phyloP scores from a whole-genome alignment of 2,888 invertebrate genomes.

The Eupithecia pulchellata region DNA sequence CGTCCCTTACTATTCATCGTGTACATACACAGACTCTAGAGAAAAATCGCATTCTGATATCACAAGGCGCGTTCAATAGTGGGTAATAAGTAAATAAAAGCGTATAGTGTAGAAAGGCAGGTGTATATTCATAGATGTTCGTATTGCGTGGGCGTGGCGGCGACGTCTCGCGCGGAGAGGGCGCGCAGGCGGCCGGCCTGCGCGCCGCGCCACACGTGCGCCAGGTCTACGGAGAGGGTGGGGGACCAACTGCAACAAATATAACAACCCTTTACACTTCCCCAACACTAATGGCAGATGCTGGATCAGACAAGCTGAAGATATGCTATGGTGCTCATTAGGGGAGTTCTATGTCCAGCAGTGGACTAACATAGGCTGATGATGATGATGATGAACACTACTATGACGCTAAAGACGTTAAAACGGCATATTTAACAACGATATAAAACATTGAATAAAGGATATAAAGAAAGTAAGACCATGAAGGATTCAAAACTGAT shows the following conservation, averaged over 20 bases:
- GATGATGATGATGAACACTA: too few species aligned
- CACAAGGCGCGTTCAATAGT: not conserved
- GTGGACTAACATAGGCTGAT: too few species aligned
- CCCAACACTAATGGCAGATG: too few species aligned
- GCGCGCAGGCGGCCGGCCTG: conserved; percentile 7
- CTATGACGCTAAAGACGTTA: too few species aligned
- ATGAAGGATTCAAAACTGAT: too few species aligned
- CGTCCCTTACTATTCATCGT: not conserved
- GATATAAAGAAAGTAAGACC: too few species aligned
- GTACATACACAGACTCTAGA: not conserved
- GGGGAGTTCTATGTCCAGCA: too few species aligned
- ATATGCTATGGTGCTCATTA: too few species aligned
- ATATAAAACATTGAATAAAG: too few species aligned
- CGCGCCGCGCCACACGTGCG: conserved; percentile 1
- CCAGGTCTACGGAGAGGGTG: not conserved
- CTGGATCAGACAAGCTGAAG: too few species aligned
- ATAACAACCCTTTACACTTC: not conserved
- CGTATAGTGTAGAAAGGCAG: not conserved
- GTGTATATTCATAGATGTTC: conserved; percentile 17
- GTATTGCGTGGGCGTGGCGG: conserved; percentile 8
- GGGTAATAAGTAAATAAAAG: conserved; percentile 10
- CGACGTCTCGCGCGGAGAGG: conserved; percentile 7
- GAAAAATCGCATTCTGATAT: not conserved
- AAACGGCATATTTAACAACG: too few species aligned
- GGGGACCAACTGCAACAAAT: conserved; percentile 20